A percentile compares a stretch with the other conserved stretches of the same genome.
Conservation (phyloP, 2,113 vertebrate genomes). For the Scortum barcoo region DNA sequence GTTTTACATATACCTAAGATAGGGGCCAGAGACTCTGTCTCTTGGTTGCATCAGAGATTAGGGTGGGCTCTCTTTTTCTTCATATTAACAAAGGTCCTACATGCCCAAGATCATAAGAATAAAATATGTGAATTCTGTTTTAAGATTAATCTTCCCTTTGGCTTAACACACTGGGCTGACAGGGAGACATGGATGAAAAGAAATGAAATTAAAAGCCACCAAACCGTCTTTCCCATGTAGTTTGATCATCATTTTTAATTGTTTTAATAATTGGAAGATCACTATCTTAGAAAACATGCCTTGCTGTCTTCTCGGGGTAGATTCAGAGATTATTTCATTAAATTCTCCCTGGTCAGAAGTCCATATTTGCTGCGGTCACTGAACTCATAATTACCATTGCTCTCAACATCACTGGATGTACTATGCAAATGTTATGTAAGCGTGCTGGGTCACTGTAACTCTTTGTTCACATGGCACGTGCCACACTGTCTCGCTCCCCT, state of each 20-base stretch:
- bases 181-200: constrained; percentile 33
- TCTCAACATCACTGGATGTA: background rate
- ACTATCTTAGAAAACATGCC: constrained; percentile 4
- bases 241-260: constrained; percentile 23
- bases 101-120: constrained; percentile 61
- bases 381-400: constrained; percentile 11
- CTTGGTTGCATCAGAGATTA: constrained; percentile 60
- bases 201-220: constrained; percentile 32
- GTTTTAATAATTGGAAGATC: constrained; percentile 11
- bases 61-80: constrained; percentile 44
- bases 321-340: constrained; percentile 10
- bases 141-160: constrained; percentile 53
- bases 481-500: background rate
- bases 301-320: background rate
- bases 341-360: background rate
- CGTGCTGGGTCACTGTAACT: background rate
- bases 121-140: constrained; percentile 64
- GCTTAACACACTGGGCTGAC: constrained; percentile 15
- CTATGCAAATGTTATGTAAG: constrained; percentile 24
- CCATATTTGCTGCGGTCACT: constrained; percentile 8
- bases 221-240: background rate
- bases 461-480: constrained; percentile 35
- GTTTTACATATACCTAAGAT: constrained; percentile 41
- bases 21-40: constrained; percentile 35
- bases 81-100: constrained; percentile 50